phyloP scores from a whole-genome alignment of 2,113 vertebrate genomes.

The Helogale parvula region DNA sequence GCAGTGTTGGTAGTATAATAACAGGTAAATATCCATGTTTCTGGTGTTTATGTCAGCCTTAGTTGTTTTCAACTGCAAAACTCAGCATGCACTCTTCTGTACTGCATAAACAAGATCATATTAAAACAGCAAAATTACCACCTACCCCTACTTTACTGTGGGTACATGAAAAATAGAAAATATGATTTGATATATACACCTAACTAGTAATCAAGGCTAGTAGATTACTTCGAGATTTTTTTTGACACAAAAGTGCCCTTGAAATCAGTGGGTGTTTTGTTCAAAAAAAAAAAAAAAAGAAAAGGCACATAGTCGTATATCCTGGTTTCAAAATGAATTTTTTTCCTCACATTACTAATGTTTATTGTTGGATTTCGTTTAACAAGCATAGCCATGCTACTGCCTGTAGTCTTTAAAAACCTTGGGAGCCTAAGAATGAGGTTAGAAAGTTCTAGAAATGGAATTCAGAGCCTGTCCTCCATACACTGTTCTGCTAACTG shows the following conservation, averaged over 20 bases:
- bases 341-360: not conserved
- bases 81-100: not conserved
- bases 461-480: not conserved
- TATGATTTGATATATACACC: not conserved
- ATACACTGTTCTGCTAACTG: not conserved
- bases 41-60: not conserved
- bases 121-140: slow-evolving; percentile 63
- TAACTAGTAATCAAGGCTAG: slow-evolving; percentile 37
- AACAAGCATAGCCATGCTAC: not conserved
- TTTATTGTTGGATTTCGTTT: not conserved
- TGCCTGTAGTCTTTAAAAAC: not conserved
- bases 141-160: not conserved
- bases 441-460: slow-evolving; percentile 4
- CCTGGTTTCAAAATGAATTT: slow-evolving; percentile 27
- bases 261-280: slow-evolving; percentile 57
- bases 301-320: not conserved
- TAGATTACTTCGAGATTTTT: not conserved
- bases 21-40: slow-evolving; percentile 21
- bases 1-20: not conserved
- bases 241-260: slow-evolving; percentile 26
- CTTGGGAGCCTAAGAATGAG: not conserved
- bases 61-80: slow-evolving; percentile 56
- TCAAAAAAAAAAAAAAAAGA: slow-evolving; percentile 36
- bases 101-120: not conserved
- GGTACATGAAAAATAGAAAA: slow-evolving; percentile 45